Conservation (phyloP, 2,113 vertebrate genomes). For the Orthonyx spaldingii region DNA sequence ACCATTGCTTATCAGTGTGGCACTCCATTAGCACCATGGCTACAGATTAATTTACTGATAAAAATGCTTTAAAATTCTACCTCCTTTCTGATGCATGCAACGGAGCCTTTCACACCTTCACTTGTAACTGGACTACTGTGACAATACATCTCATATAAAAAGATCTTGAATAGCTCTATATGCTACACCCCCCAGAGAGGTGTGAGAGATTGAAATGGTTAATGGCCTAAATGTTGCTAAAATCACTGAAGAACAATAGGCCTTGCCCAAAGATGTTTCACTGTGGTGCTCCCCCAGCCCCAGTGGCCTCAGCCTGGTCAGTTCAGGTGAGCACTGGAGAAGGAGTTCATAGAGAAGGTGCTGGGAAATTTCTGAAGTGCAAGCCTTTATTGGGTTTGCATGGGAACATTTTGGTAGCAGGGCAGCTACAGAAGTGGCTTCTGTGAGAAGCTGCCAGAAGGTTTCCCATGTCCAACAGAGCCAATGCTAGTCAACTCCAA, state of each 20-base stretch:
- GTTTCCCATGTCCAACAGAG: neutral
- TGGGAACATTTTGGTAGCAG: neutral
- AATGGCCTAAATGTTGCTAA: neutral
- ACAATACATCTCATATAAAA: neutral
- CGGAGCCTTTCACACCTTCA: neutral
- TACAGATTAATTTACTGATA: neutral
- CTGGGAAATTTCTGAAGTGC: neutral
- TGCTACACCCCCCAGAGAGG: fast-evolving
- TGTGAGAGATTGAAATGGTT: neutral
- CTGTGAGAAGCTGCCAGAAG: neutral
- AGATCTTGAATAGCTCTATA: neutral
- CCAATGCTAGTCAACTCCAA: too few species aligned
- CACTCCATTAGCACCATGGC: too few species aligned
- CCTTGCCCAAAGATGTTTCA: neutral
- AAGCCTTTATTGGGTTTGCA: neutral
- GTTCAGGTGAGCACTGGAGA: fast-evolving
- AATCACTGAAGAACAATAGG: neutral
- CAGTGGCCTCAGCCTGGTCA: neutral
- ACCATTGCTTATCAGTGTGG: neutral
- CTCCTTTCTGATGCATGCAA: neutral
- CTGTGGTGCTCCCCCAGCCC: neutral
- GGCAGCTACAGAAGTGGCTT: neutral
- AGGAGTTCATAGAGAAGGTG: neutral
- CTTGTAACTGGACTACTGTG: neutral
- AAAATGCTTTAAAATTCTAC: neutral